Evolutionary conservation across 2,888 invertebrate species (phyloP), one percentile per base, ranked within the genome.

Genomic region (Eurois occulta): DNA sequence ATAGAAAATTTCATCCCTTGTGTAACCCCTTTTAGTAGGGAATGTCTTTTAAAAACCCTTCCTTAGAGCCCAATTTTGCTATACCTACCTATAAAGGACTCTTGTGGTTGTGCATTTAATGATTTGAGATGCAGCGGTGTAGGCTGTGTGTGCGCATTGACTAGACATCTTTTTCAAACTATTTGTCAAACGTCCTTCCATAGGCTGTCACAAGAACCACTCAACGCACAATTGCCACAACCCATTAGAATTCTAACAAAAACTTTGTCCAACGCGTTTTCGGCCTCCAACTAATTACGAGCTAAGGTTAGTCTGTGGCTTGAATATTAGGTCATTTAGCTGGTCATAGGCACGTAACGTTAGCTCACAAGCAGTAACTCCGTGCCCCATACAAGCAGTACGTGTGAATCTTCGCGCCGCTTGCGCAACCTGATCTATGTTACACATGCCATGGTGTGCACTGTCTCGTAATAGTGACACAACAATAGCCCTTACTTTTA

Each of bases 291-390:
- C 78, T 86, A 78, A 83, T 72, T 72, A 79, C 72, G 72, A 41
- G 52, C 32, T 76, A n/a, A 83, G 83, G 86, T 75, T 83, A 69
- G 65, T 11, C 71, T 76, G 79, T 75, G 79, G 72, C 70, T 28
- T 71, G 86, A 78, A 84, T 84, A 83, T 84, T 84, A 82, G 84
- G 86, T 83, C 84, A 83, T 84, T 86, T 75, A 28, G 58, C 43
- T 78, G 62, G 72, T 28, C 83, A 72, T 66, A 58, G 11, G 41
- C 84, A 85, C 85, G 84, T 85, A 84, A 21, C 28, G 65, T 85
- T 84, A 81, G 75, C 73, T 71, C 77, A 85, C 52, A 72, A 60
- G 65, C 38, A 32, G 58, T 70, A 70, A 58, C 77, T 48, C 35
- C n/a, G 32, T 55, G 77, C 32, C 60, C 60, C 64, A 72, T 83